Base-by-base conservation (phyloP, 1,140 invertebrate genomes). In the Lucilia sericata region DNA sequence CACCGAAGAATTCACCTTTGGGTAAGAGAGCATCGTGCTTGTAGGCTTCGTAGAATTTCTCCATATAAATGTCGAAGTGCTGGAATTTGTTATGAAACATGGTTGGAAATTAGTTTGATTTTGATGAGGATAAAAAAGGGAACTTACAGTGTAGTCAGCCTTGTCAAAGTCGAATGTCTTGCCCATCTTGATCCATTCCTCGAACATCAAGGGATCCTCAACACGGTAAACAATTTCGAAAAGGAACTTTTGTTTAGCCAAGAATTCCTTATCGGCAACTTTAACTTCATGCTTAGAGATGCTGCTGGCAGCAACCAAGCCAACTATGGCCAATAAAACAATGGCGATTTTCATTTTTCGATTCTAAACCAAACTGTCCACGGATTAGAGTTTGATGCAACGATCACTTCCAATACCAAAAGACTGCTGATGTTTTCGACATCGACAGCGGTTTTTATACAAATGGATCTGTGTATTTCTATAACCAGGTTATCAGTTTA, bases 161-260 rank as follows among this genome's bases (percentile, higher is more conserved):
- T 89, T 88, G 70, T 89, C 87, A 30, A 74, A 17, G 5, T 85
- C 78, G 17, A 88, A 83, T 0, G 86, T 74, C 12, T 87, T 74
- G 42, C 88, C 88, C 1, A 85, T 34, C 84, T 90, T 89, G 51
- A 90, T 87, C 55, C 82, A 89, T 80, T 90, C 88, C 82, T 88
- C 88, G 84, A 89, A 90, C 82, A 86, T 84, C 7, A 90, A 55
- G 0, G 88, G 88, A 78, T 88, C 87, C 85, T 92, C 92, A 2
- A 95, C 91, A 85, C 94, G 93, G 80, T 94, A 92, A 25, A 94
- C 89, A n/a, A 96, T 91, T 82, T 93, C 92, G 65, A 95, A 92
- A 12, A 94, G 91, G 42, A 93, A 91, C 74, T 92, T 92, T 91
- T 95, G 94, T 84, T 92, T 94, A 12, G 91, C 87, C 76, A 94